Base-by-base conservation (phyloP, 1,140 invertebrate genomes). In the Pseudomyrmex pallidus region DNA sequence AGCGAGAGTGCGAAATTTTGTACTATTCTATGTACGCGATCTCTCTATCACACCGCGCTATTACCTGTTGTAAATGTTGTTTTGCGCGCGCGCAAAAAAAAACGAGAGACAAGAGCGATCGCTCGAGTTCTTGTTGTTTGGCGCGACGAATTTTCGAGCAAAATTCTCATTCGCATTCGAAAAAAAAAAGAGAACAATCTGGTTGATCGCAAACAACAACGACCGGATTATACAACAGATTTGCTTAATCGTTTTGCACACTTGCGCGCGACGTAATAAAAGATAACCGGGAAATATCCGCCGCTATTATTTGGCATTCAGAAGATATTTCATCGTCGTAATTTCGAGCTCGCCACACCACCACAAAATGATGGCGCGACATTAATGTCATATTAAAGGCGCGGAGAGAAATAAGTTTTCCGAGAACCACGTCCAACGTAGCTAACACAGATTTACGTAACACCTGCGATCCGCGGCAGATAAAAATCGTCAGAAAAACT, bases 371-470 rank as follows among this genome's bases (percentile, higher is more conserved):
- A 70, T 80, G 35, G 63, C 48, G 46, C 66, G 73, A 68, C 80
- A 77, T 86, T 86, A 87, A 87, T 54, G 80, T 73, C 61, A 50
- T 64, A 77, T 83, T 87, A 86, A 87, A 86, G 82, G 57, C 63
- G 22, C 56, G 10, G 22, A 20, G 13, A 82, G 17, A 50, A 67
- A 73, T 66, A 68, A 77, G 70, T 59, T 62, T 67, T 15, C 70
- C 20, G 72, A 83, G 61, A 52, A 25, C 54, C 35, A 35, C 35
- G 35, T 64, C 46, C 46, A 20, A 20, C 57, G 63, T 70, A 70
- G 54, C 85, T 86, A 85, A 85, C 78, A 63, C 57, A 17, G 46
- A 66, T 73, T 85, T 74, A 50, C 72, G 25, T 68, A 74, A 83
- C 70, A 48, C 10, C 56, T 63, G 52, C 62, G 44, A 48, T 73